Evolutionary conservation across 2,888 invertebrate species (phyloP), one percentile per base, ranked within the genome.

Genomic region (Dryococelus australis): DNA sequence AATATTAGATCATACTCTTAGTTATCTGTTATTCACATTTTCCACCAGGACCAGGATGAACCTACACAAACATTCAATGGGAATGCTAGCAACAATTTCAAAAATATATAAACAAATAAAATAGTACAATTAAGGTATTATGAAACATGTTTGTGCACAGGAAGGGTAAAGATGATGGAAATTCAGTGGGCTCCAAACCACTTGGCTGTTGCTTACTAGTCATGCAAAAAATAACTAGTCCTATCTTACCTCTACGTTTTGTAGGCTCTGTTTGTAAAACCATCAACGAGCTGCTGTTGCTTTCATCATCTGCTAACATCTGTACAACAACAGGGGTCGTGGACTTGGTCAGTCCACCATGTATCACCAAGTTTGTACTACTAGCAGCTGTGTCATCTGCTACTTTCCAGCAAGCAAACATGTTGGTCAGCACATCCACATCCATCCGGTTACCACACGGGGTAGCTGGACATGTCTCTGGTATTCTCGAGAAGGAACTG

Each of bases 401-500:
- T 9, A 65, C 65, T 65, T 65, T 65, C 65, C 65, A 65, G 65
- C 65, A 65, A 5, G 65, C 65, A 65, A 65, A 65, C 65, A 65
- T 65, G 65, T 65, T 65, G 65, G 65, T 65, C 65, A 65, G 65
- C n/a, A 65, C 65, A 6, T 65, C 65, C n/a, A 65, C 65, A n/a
- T 65, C 65, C 65, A 65, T 65, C 24, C n/a, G 65, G 65, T 65
- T 65, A 65, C 65, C 65, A 6, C 65, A 65, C n/a, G 65, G 65
- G 1, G 65, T 20, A n/a, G 65, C 20, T n/a, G 65, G 65, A 65
- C 65, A 65, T 20, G 65, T 65, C 2, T 65, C 65, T 24, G 20
- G n/a, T 20, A n/a, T 65, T 65, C 65, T 65, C 8, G 65, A n/a
- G 65, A 65, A n/a, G 1, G 65, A 65, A 20, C 65, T n/a, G 65